Base-by-base conservation (phyloP, 1,140 invertebrate genomes). In the Vanessa tameamea region DNA sequence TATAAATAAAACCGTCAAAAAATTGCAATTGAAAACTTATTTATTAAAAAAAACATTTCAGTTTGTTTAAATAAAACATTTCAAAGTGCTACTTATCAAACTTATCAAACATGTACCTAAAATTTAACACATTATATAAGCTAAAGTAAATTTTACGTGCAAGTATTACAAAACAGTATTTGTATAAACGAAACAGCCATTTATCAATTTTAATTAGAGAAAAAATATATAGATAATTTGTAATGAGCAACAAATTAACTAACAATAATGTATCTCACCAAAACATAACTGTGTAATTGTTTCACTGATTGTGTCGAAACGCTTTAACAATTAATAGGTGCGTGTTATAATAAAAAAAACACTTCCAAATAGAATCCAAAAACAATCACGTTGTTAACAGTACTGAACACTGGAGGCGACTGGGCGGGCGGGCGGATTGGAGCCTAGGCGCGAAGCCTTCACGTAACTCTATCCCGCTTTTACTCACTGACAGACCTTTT, bases 391-490 rank as follows among this genome's bases (percentile, higher is more conserved):
- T 77, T 84, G 81, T 80, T 76, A 71, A 69, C 86, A 76, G 82
- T 80, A 81, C 84, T 78, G 83, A 82, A 69, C 78, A 73, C 85
- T 77, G 75, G 70, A 77, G 80, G 80, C 79, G 78, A 91, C 89
- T 91, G 89, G 89, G 89, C 89, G 89, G 89, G 89, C 89, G 89
- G 89, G 85, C 87, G 86, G 74, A 77, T 78, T 69, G 72, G 66
- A 78, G 75, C 82, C 80, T 84, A 77, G 82, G 80, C 77, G 84
- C 77, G 78, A 83, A 89, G 81, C 86, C 86, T 91, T 80, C 73
- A 67, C 31, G 66, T 81, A 80, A 78, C 78, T 81, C 84, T 75
- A 69, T 89, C 82, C 80, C 83, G 64, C 79, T 89, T 85, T 15
- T 77, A 73, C 85, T 47, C 78, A 72, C 73, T 66, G 61, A 72